Percentiles rank a stretch among this genome's conserved stretches.
These are phyloP conservation scores for Cydia strobilella DNA, from an alignment of 1,140 invertebrate species.

Conservation along the genomic window DNA sequence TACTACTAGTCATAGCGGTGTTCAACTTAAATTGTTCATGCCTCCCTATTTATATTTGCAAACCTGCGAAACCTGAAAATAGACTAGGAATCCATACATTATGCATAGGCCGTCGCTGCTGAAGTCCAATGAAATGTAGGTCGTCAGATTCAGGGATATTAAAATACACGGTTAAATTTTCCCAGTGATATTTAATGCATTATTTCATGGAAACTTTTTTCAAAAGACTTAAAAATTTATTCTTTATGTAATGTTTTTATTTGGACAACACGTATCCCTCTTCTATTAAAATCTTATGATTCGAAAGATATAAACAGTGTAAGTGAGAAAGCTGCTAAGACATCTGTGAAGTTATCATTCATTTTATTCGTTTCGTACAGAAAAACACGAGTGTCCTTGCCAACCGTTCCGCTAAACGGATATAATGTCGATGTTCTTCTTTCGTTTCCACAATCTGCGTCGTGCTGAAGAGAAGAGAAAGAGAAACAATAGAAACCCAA, in stretches of 20 bases:
- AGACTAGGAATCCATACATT: conserved; percentile 16
- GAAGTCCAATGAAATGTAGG: conserved; percentile 22
- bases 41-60: neutral
- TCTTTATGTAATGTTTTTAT: neutral
- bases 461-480: conserved; percentile 87
- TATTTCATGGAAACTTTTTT: neutral
- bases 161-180: conserved; percentile 16
- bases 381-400: conserved; percentile 29
- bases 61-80: conserved; percentile 24
- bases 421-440: conserved; percentile 96
- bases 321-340: conserved; percentile 24
- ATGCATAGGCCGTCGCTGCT: conserved; percentile 8
- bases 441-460: conserved; percentile 93
- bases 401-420: conserved; percentile 36
- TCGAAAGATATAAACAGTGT: conserved; percentile 7
- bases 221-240: neutral
- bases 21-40: neutral
- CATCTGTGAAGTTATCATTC: conserved; percentile 26
- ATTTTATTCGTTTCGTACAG: conserved; percentile 22
- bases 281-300: neutral
- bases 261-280: neutral
- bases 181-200: conserved; percentile 12
- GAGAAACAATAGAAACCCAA: conserved; percentile 74
- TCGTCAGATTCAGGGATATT: conserved; percentile 23
- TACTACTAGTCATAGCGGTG: neutral